Conservation (phyloP, 30 jellyfish, hydroid and myxozoan species). For the Sanderia malayensis region DNA sequence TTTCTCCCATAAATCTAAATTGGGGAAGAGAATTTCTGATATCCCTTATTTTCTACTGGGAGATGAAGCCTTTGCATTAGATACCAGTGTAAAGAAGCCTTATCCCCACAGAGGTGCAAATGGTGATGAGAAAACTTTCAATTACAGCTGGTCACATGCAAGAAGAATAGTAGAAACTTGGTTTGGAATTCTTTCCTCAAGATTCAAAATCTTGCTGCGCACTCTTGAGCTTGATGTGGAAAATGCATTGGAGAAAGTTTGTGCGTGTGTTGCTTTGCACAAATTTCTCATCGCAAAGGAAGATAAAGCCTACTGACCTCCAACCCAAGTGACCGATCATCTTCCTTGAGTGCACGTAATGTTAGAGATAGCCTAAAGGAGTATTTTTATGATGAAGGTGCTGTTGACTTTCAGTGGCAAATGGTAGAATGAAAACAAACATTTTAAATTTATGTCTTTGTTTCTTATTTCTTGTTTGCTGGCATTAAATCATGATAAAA, state of each 20-base stretch:
- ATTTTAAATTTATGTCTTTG: constrained; percentile 14
- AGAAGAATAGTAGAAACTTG: constrained; percentile 21
- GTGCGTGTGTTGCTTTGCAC: constrained; percentile 33
- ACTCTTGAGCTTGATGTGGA: constrained; percentile 23
- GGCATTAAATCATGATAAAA: constrained; percentile 35
- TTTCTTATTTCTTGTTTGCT: constrained; percentile 23
- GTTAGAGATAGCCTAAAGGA: constrained; percentile 38
- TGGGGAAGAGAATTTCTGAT: constrained; percentile 13
- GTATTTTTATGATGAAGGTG: constrained; percentile 43
- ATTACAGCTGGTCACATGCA: constrained; percentile 13
- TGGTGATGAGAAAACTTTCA: constrained; percentile 20
- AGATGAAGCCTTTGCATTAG: constrained; percentile 29
- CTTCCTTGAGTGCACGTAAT: constrained; percentile 43
- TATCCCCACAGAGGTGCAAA: constrained; percentile 30
- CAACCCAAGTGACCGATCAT: constrained; percentile 33
- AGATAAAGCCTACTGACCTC: constrained; percentile 32
- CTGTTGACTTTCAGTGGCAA: constrained; percentile 55
- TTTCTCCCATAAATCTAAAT: constrained; percentile 7
- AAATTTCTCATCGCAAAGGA: constrained; percentile 15
- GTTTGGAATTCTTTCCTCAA: constrained; percentile 23
- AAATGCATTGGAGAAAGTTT: constrained; percentile 17
- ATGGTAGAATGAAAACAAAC: constrained; percentile 34
- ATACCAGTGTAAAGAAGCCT: constrained; percentile 16
- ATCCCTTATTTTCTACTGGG: constrained; percentile 7
- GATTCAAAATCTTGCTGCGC: constrained; percentile 17